These are phyloP conservation scores for Cantharis nigra DNA, from an alignment of 2,888 invertebrate genomes.

Conservation along the genomic window DNA sequence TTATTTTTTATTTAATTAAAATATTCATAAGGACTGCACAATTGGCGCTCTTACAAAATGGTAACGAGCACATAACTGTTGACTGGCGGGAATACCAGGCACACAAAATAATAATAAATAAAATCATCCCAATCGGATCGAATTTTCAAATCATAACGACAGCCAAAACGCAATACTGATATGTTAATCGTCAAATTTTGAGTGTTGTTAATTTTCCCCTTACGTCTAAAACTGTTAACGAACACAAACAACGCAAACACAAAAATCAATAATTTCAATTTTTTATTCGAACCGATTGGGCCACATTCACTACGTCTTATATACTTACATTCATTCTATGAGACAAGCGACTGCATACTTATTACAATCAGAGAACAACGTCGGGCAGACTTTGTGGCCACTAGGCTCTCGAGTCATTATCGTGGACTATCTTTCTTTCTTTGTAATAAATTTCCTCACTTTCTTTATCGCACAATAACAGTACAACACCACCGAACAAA, in stretches of 20 bases:
- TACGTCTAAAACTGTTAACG: neutral
- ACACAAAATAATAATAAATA: constrained; percentile 45
- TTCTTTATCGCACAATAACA: constrained; percentile 96
- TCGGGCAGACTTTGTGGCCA: constrained; percentile 73
- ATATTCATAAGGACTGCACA: constrained; percentile 5
- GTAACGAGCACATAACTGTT: constrained; percentile 52
- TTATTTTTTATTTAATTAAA: constrained; percentile 10
- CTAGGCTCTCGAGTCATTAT: constrained; percentile 64
- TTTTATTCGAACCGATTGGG: constrained; percentile 46
- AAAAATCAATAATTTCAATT: neutral
- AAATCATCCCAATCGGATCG: constrained; percentile 47
- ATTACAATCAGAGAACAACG: constrained; percentile 65
- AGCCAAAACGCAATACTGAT: constrained; percentile 22
- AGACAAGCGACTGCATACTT: constrained; percentile 47
- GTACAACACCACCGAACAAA: constrained; percentile 89
- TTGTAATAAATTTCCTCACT: constrained; percentile 98
- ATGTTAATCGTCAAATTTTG: constrained; percentile 8
- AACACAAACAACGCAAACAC: neutral
- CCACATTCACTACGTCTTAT: constrained; percentile 44
- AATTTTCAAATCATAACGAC: constrained; percentile 31
- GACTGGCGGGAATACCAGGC: constrained; percentile 52
- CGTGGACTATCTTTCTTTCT: constrained; percentile 87
- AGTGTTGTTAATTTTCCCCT: neutral
- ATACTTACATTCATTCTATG: constrained; percentile 43
- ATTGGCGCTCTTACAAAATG: constrained; percentile 38